Conservation (phyloP, 2,113 vertebrate genomes). For the Pseudorasbora parva region DNA sequence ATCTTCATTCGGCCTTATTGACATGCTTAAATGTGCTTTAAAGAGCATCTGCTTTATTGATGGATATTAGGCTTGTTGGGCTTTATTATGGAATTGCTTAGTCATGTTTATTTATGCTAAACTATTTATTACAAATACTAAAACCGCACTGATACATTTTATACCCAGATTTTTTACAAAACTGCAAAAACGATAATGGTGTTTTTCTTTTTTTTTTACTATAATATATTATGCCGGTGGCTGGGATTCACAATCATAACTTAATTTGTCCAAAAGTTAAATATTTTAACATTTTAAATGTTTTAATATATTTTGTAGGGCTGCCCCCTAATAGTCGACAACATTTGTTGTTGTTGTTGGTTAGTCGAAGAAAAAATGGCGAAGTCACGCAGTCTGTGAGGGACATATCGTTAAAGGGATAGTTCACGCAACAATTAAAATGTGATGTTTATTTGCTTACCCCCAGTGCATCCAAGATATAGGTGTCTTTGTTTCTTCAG, state of each 20-base stretch:
- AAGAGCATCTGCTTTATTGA: background rate
- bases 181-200: background rate
- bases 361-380: no score
- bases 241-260: background rate
- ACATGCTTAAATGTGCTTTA: background rate
- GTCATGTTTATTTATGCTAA: background rate
- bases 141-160: background rate
- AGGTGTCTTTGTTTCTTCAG: no score
- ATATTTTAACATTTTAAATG: background rate
- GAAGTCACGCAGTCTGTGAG: no score
- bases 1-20: background rate
- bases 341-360: no score
- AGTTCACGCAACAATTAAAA: no score
- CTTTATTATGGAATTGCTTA: background rate
- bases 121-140: no score
- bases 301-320: background rate
- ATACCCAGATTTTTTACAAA: background rate
- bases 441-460: no score
- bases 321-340: no score
- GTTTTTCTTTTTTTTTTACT: background rate
- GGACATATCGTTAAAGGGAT: no score
- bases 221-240: background rate
- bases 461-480: no score
- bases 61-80: background rate
- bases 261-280: background rate